Evolutionary conservation across 2,113 vertebrate species (phyloP).

Genomic region (Propithecus coquereli): DNA sequence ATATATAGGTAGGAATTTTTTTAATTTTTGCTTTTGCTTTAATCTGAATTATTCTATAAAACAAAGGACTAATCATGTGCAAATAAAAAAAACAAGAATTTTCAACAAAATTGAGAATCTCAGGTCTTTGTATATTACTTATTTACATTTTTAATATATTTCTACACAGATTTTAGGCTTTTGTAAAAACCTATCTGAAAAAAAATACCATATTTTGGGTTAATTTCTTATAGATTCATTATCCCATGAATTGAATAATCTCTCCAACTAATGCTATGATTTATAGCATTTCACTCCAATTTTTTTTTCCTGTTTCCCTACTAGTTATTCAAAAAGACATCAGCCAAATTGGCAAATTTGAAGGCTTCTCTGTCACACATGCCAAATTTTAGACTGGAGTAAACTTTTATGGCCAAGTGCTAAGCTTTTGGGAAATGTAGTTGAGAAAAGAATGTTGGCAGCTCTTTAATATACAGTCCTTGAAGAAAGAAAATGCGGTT

Average conservation of each 20-base stretch:
- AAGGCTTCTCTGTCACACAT: not conserved
- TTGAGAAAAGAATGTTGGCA: slow-evolving; percentile 44
- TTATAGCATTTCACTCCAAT: slow-evolving; percentile 9
- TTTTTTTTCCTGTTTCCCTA: slow-evolving; percentile 24
- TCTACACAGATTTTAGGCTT: not conserved
- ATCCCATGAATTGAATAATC: not conserved
- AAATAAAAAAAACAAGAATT: slow-evolving; percentile 15
- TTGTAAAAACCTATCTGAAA: not conserved
- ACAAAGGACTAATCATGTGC: not conserved
- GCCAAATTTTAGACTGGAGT: slow-evolving; percentile 6
- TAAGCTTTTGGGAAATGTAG: slow-evolving; percentile 44
- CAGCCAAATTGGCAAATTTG: slow-evolving; percentile 39
- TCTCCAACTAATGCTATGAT: not conserved
- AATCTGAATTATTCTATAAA: not conserved
- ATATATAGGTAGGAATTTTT: not conserved
- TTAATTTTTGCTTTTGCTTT: slow-evolving; percentile 29
- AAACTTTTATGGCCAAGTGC: slow-evolving; percentile 1
- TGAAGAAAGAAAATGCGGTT: not conserved
- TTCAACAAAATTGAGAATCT: not conserved
- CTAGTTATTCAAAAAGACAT: slow-evolving; percentile 26
- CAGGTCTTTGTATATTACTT: not conserved
- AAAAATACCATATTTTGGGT: not conserved
- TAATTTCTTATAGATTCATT: slow-evolving; percentile 6
- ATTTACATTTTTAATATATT: not conserved
- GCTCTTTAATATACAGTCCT: not conserved